These are phyloP conservation scores for Pseudomugil gertrudae DNA, from an alignment of 2,797 vertebrate genomes.

Conservation along the genomic window DNA sequence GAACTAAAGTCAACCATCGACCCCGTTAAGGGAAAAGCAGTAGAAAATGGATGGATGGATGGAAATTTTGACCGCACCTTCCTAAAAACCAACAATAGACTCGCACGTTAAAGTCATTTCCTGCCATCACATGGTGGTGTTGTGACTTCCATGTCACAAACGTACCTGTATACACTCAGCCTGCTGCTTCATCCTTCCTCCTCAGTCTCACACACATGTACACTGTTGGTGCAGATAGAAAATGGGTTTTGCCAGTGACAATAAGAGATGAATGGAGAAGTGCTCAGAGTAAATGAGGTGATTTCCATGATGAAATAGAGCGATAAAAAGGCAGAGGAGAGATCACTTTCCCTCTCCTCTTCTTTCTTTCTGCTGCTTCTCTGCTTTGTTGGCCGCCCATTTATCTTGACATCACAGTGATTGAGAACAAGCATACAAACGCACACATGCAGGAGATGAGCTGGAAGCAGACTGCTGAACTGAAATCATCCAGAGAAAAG, in stretches of 20 bases:
- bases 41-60: too few species aligned
- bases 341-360: slow-evolving; percentile 55
- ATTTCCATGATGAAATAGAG: slow-evolving; percentile 82
- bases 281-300: slow-evolving; percentile 78
- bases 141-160: slow-evolving; percentile 18
- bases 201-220: slow-evolving; percentile 10
- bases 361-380: slow-evolving; percentile 42
- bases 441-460: slow-evolving; percentile 28
- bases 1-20: too few species aligned
- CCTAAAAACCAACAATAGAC: background rate
- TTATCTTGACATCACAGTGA: slow-evolving; percentile 70
- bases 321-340: slow-evolving; percentile 75
- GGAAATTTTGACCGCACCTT: too few species aligned
- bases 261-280: slow-evolving; percentile 76
- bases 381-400: slow-evolving; percentile 55
- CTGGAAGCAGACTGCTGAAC: slow-evolving; percentile 41
- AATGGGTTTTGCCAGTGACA: slow-evolving; percentile 70
- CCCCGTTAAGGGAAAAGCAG: too few species aligned
- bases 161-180: slow-evolving; percentile 1
- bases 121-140: slow-evolving; percentile 4
- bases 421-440: slow-evolving; percentile 36
- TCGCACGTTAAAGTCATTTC: background rate
- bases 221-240: slow-evolving; percentile 42
- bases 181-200: slow-evolving; percentile 6
- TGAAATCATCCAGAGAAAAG: slow-evolving; percentile 46